These are phyloP conservation scores for Heterodera schachtii DNA, from an alignment of 1,140 invertebrate genomes.

Conservation along the genomic window DNA sequence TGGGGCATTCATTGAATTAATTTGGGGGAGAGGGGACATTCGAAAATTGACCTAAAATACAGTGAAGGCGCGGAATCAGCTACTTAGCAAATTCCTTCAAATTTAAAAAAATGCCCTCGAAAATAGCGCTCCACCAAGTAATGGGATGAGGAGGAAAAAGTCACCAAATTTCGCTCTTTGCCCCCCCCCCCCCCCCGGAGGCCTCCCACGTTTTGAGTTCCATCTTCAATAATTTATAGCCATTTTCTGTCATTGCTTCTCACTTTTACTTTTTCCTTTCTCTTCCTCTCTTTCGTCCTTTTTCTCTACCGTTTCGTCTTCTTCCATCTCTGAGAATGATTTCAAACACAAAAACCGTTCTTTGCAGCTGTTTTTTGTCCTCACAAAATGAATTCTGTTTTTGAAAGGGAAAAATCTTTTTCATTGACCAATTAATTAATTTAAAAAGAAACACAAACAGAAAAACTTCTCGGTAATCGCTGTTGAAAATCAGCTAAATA, in stretches of 20 bases:
- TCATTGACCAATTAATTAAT: neutral
- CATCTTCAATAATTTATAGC: neutral
- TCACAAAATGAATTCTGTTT: conserved; percentile 27
- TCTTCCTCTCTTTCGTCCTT: conserved; percentile 5
- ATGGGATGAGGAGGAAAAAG: too few species aligned
- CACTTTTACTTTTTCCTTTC: neutral
- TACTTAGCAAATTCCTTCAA: too few species aligned
- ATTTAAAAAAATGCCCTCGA: too few species aligned
- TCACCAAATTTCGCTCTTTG: too few species aligned
- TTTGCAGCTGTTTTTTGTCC: conserved; percentile 6
- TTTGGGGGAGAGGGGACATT: too few species aligned
- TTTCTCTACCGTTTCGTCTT: neutral
- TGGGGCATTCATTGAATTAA: too few species aligned
- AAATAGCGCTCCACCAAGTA: too few species aligned
- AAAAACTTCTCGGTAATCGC: conserved; percentile 61
- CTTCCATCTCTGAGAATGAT: neutral
- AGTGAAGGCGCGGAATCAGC: too few species aligned
- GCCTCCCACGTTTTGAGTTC: too few species aligned
- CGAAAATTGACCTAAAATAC: too few species aligned
- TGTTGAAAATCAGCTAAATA: conserved; percentile 55
- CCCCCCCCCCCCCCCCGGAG: too few species aligned
- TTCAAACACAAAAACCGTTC: neutral
- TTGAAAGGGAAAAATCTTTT: neutral
- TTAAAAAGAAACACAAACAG: conserved; percentile 36
- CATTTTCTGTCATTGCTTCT: neutral